phyloP scores from a whole-genome alignment of 2,797 vertebrate genomes.

The Varecia variegata region DNA sequence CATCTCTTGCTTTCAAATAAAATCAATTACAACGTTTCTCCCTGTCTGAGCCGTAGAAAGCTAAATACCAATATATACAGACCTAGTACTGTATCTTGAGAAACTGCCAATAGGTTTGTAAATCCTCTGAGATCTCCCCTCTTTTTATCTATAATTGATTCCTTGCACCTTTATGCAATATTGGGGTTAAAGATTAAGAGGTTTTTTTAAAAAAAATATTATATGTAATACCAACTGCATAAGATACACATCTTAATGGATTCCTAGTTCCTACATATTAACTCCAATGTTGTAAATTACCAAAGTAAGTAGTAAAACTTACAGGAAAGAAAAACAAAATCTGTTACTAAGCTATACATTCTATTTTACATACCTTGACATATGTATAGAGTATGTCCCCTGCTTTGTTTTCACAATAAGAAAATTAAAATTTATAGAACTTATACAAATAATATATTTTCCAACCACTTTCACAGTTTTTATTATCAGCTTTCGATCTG shows the following conservation, averaged over 20 bases:
- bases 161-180: conserved; percentile 74
- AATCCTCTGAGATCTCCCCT: conserved; percentile 72
- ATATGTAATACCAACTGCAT: conserved; percentile 65
- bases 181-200: conserved; percentile 79
- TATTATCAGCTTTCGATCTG: background rate
- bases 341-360: conserved; percentile 11
- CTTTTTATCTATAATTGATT: conserved; percentile 83
- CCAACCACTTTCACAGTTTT: background rate
- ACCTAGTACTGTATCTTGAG: conserved; percentile 68
- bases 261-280: conserved; percentile 60
- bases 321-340: conserved; percentile 32
- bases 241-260: conserved; percentile 66
- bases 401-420: conserved; percentile 12
- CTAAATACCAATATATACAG: conserved; percentile 80
- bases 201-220: conserved; percentile 55
- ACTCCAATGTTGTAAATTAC: conserved; percentile 65
- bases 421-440: conserved; percentile 44
- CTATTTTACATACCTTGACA: background rate
- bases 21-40: conserved; percentile 79
- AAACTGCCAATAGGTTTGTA: conserved; percentile 70
- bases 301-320: conserved; percentile 50
- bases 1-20: conserved; percentile 80
- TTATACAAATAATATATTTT: conserved; percentile 14
- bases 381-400: background rate
- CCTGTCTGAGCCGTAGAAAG: conserved; percentile 76